Base-by-base conservation (phyloP, 1,140 invertebrate species). In the Brachionus manjavacas region DNA sequence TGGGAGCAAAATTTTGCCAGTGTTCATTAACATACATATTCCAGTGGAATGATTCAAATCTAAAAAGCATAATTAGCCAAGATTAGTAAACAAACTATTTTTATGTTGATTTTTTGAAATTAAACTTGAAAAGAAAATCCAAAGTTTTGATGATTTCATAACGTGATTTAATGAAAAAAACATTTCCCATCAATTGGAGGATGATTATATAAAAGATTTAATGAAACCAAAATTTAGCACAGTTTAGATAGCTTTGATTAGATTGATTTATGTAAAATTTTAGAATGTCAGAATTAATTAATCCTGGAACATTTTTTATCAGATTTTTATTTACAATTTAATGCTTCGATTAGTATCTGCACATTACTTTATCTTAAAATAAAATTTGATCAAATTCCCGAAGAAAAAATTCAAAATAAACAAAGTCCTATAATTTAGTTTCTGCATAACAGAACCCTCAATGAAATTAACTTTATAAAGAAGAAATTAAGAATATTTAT, bases 1-100 rank as follows among this genome's bases (percentile, higher is more conserved):
- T 68, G 2, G 49, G 49, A 64, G 20, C 79, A 64, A 81, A 81
- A 43, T 81, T 60, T 23, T 39, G 39, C 79, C 79, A 81, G 43
- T 81, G 8, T 11, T 64, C 52, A 46, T 81, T 81, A 25, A 81
- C 60, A 64, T 60, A 81, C 52, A 81, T 81, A n/a, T 49, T 80
- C 14, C 35, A 43, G 11, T 16, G 68, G 39, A 41, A 41, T 39
- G 16, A 16, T 41, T 41, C 8, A 72, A 43, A 39, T 20, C 16
- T 41, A 41, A 39, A 20, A 16, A n/a, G 31, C n/a, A n/a, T 72
- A 41, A 39, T 72, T 20, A 41, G 12, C 25, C 28, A 31, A 60
- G 20, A 20, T 23, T 20, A 23, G 9, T 60, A 20, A 20, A 3
- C 16, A 52, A 52, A 49, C n/a, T 14, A 49, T 49, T 49, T 52